Conservation (phyloP, 2,888 invertebrate genomes). For the Capitulum mitella region DNA sequence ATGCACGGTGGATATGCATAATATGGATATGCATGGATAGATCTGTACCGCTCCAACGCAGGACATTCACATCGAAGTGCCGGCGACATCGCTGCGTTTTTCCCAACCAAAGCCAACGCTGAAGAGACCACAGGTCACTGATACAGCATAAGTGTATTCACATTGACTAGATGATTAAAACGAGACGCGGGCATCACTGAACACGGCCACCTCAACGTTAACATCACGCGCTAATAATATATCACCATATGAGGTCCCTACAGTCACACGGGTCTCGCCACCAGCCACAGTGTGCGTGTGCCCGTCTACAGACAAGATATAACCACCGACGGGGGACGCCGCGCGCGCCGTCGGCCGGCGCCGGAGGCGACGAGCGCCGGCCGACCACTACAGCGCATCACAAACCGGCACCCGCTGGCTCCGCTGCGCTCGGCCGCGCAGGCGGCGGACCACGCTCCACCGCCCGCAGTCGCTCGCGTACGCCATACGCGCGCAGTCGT, state of each 20-base stretch:
- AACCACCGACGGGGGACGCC: too few relatives aligned
- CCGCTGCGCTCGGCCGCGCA: too few relatives aligned
- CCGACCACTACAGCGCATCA: too few relatives aligned
- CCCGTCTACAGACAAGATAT: not conserved
- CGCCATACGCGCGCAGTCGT: not conserved
- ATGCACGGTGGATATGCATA: too few relatives aligned
- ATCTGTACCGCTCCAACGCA: too few relatives aligned
- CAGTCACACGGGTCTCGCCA: not conserved
- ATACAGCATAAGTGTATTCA: constrained; percentile 21
- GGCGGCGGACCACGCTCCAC: too few relatives aligned
- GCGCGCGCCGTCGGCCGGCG: not conserved
- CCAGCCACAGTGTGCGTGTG: not conserved
- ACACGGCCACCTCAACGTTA: not conserved
- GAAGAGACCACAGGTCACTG: not conserved
- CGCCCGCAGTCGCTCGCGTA: too few relatives aligned
- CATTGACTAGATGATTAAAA: constrained; percentile 10
- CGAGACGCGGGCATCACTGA: not conserved
- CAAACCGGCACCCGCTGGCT: too few relatives aligned
- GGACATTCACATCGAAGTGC: too few relatives aligned
- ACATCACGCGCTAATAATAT: not conserved
- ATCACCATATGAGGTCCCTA: constrained; percentile 6
- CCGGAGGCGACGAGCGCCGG: not conserved
- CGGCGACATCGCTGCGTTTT: too few relatives aligned
- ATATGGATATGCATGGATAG: too few relatives aligned
- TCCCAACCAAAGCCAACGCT: too few relatives aligned